A percentile compares a stretch with the other conserved stretches of the same genome.
Conservation (phyloP, 2,888 invertebrate genomes). For the Dryobota labecula region DNA sequence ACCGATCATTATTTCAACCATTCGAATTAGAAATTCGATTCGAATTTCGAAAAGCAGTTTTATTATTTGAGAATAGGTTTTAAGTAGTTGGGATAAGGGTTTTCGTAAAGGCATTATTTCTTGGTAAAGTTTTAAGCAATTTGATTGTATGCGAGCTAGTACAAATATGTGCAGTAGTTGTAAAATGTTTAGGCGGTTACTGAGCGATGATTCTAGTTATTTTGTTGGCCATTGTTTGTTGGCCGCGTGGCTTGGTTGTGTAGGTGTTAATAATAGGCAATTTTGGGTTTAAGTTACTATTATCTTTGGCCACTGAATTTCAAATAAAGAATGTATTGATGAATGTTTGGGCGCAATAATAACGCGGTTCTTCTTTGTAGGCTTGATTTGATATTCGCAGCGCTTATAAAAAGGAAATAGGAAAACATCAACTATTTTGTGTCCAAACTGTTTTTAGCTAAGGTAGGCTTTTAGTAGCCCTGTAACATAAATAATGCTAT, state of each 20-base stretch:
- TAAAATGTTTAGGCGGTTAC: constrained; percentile 75
- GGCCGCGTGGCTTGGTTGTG: constrained; percentile 74
- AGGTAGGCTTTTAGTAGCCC: not conserved
- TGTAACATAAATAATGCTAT: too few species aligned
- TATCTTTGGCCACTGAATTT: constrained; percentile 38
- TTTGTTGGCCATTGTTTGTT: constrained; percentile 79
- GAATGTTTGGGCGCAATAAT: not conserved
- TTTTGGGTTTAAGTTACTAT: constrained; percentile 57
- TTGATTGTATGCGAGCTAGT: constrained; percentile 62
- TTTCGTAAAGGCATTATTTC: constrained; percentile 20
- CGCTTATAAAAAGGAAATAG: not conserved
- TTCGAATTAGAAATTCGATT: constrained; percentile 82
- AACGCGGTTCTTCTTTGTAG: not conserved
- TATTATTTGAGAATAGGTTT: constrained; percentile 28
- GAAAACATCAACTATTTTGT: not conserved
- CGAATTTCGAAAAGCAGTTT: constrained; percentile 38
- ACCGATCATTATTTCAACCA: constrained; percentile 84
- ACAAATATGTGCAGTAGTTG: constrained; percentile 73
- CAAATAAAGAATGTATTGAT: constrained; percentile 29
- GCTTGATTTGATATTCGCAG: not conserved
- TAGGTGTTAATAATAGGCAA: constrained; percentile 77
- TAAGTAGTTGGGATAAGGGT: constrained; percentile 28
- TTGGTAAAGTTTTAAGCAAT: constrained; percentile 67
- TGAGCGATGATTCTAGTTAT: constrained; percentile 74
- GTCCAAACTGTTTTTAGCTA: not conserved